phyloP scores from a whole-genome alignment of 2,113 vertebrate genomes.

The Emydura subglobosa region DNA sequence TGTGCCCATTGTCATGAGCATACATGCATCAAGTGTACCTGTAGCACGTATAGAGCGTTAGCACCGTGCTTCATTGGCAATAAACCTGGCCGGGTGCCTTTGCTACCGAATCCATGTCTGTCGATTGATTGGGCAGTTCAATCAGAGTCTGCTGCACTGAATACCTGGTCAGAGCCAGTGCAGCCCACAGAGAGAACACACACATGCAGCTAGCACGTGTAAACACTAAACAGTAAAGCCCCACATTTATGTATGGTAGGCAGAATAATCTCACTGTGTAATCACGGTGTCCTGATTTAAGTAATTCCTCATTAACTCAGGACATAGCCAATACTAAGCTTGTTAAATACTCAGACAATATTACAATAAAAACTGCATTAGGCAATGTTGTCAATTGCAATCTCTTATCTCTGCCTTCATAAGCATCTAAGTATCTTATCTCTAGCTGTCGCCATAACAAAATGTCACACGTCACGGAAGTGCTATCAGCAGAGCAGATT shows the following conservation, averaged over 20 bases:
- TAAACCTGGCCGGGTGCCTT: too few species aligned
- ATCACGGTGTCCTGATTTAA: not conserved
- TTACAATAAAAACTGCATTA: not conserved
- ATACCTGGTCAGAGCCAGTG: too few species aligned
- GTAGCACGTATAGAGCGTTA: too few species aligned
- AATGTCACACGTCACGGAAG: not conserved
- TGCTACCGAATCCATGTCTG: too few species aligned
- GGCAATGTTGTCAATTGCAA: not conserved
- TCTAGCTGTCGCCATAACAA: not conserved
- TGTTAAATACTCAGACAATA: not conserved
- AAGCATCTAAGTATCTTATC: not conserved
- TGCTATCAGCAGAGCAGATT: not conserved
- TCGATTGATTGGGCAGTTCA: too few species aligned
- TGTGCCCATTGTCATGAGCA: too few species aligned
- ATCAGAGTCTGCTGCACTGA: too few species aligned
- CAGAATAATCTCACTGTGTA: not conserved
- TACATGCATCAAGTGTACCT: too few species aligned
- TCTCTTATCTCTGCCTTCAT: not conserved
- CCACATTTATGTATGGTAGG: not conserved
- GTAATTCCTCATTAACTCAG: not conserved
- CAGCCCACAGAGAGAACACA: too few species aligned
- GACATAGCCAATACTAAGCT: accelerated
- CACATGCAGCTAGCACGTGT: too few species aligned
- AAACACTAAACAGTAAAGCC: not conserved
- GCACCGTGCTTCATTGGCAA: too few species aligned